Evolutionary conservation across 2,888 invertebrate species (phyloP), one percentile per base, ranked within the genome.

Genomic region (Drosophila phalerata): DNA sequence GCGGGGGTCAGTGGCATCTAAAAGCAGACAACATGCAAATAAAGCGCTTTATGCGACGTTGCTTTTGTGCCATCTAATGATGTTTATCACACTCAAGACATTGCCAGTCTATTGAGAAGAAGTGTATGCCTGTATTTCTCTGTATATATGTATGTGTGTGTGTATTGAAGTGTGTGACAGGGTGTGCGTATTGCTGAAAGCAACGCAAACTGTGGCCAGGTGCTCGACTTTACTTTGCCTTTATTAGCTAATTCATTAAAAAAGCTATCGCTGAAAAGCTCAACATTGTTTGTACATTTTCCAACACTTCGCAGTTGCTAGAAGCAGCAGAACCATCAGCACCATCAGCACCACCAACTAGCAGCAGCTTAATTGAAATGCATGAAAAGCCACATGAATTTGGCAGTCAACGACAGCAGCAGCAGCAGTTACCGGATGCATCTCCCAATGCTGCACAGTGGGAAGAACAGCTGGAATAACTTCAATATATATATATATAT

Each of bases 241-340:
- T 84, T 81, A 82, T 83, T 83, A 84, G 87, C 89, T 84, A 84
- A 88, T 84, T 88, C 87, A 84, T 84, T 84, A 76, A 88, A 84
- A 73, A 47, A 74, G 69, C 81, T 74, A 62, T 80, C 73, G 42
- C 57, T 52, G 32, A 57, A 69, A 48, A 63, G 38, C 15, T 22
- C 28, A 32, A 58, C 72, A 73, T 83, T 82, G 77, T 84, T 80
- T 72, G 73, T 67, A 77, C 81, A 82, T 77, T 83, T 66, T 53
- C 88, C 76, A 82, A 69, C 67, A 73, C 68, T 85, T 81, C 85
- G 76, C 71, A 28, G 5, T 28, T 28, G 28, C 4, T 8, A 28
- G 8, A 6, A 28, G 57, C 71, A 69, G 57, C 69, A 64, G 57
- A 73, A 81, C 19, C 52, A 25, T 10, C 70, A 56, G 9, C 45